These are phyloP conservation scores for Charadrius vociferus DNA, from an alignment of 2,113 vertebrate genomes.

Conservation along the genomic window DNA sequence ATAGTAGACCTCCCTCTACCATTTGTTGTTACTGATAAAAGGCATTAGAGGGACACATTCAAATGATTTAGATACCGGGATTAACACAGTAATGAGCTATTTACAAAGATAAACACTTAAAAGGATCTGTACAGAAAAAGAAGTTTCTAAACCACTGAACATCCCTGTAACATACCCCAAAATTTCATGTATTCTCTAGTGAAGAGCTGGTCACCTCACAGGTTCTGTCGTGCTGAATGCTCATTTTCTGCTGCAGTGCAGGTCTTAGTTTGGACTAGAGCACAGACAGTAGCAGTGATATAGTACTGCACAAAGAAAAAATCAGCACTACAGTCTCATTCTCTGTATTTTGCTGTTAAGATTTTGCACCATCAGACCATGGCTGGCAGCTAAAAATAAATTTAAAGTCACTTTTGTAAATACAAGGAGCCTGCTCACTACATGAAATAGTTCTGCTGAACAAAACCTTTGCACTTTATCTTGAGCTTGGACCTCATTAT, in stretches of 20 bases:
- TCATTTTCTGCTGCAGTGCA: conserved; percentile 52
- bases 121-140: background rate
- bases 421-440: background rate
- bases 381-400: background rate
- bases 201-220: background rate
- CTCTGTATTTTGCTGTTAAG: background rate
- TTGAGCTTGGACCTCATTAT: background rate
- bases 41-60: background rate
- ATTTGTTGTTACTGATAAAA: background rate
- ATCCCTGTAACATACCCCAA: background rate
- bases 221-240: background rate
- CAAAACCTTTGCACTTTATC: background rate
- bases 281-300: background rate
- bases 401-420: background rate
- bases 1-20: background rate
- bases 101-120: background rate
- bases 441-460: background rate
- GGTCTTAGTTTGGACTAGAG: conserved; percentile 14
- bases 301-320: background rate
- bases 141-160: background rate
- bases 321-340: background rate
- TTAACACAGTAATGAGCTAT: background rate
- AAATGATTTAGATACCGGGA: background rate
- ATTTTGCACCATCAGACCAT: background rate
- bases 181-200: background rate